Evolutionary conservation across 2,113 vertebrate genomes (phyloP).

Genomic region (Litocranius walleri): DNA sequence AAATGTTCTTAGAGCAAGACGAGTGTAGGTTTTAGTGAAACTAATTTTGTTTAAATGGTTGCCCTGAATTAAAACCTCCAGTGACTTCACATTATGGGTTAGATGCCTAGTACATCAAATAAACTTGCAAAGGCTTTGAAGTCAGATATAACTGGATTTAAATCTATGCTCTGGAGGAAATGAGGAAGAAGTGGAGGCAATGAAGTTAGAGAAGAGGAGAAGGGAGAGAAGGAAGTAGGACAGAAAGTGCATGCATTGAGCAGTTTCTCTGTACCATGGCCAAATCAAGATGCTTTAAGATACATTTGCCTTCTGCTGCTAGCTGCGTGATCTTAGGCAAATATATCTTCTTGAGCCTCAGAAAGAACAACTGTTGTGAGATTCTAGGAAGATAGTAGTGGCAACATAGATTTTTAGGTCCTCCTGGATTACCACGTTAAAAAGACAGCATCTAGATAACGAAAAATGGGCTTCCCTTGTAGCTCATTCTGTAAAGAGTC

Average conservation of each 20-base stretch:
- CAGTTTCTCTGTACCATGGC: neutral
- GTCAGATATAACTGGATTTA: neutral
- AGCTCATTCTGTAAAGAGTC: neutral
- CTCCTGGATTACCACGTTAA: neutral
- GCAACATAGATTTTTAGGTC: neutral
- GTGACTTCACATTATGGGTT: neutral
- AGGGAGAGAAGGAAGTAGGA: neutral
- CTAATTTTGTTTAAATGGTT: slow-evolving; percentile 30
- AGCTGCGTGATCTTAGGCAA: neutral
- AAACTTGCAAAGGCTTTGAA: neutral
- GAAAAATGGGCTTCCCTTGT: neutral
- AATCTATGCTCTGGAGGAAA: neutral
- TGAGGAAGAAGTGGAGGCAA: neutral
- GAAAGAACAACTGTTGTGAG: neutral
- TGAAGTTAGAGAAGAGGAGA: neutral
- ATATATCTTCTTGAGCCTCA: neutral
- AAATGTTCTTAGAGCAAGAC: neutral
- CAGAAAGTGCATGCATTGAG: neutral
- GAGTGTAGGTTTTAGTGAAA: neutral
- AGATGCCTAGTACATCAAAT: neutral
- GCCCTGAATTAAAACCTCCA: neutral
- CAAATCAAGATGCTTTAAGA: neutral
- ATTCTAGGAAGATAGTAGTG: neutral
- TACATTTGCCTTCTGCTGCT: neutral
- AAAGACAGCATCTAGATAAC: neutral